Evolutionary conservation across 2,113 vertebrate species (phyloP), one percentile per base, ranked within the genome.

Genomic region (Seriola dumerili): DNA sequence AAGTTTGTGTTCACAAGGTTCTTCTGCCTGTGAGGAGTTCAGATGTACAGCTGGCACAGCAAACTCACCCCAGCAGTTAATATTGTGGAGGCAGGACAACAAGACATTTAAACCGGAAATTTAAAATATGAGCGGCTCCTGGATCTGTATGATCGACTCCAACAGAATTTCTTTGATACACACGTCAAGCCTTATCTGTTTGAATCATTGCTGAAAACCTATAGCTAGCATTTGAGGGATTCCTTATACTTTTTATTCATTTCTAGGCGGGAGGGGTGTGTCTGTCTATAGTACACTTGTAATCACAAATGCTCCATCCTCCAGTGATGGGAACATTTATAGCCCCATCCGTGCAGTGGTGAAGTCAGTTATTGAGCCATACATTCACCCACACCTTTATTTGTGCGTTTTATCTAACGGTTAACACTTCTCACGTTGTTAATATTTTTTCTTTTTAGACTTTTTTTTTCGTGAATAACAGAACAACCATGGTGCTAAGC

Each of bases 401-500:
- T 80, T 88, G 74, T 83, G 25, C 72, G n/a, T 85, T 90, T 92
- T 81, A 82, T 81, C 72, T 77, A 25, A 38, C 64, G 57, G 79
- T 78, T 79, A 76, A 77, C 68, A 72, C 40, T 72, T 89, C 25
- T 78, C 46, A 29, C 42, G 3, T 87, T 78, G 68, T 76, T 83
- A 64, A 82, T 79, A 29, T 42, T 2, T 59, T 40, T 59, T 59
- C 46, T 80, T 75, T 59, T 84, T 82, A 72, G 58, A 77, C 40
- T 65, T 34, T 58, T 62, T 62, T 79, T 72, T 77, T 63, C 40
- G 9, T 50, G 42, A 76, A 83, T 84, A 88, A 87, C 72, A 85
- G 76, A 84, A 84, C 61, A 84, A 88, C 78, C 88, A 89, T 88
- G 93, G 93, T 94, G 94, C 94, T 94, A 92, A 91, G 79, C 88